phyloP scores from a whole-genome alignment of 2,888 invertebrate species.

The Arge pagana region DNA sequence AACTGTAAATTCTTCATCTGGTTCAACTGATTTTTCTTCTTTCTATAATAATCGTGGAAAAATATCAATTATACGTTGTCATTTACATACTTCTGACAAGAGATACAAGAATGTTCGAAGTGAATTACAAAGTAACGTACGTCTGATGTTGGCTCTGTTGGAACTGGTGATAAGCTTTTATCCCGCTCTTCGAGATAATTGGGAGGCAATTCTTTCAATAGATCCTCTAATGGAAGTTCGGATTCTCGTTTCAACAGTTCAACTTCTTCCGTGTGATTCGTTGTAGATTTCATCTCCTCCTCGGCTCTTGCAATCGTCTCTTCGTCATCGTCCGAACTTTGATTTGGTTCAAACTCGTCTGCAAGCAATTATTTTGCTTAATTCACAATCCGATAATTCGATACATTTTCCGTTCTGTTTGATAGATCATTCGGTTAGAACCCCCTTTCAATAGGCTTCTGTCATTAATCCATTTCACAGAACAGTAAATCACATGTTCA shows the following conservation, averaged over 20 bases:
- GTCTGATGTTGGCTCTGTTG: conserved; percentile 38
- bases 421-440: too few relatives aligned
- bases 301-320: conserved; percentile 91
- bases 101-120: neutral
- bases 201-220: conserved; percentile 78
- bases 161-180: conserved; percentile 59
- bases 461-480: too few relatives aligned
- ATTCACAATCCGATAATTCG: too few relatives aligned
- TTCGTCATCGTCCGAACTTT: conserved; percentile 84
- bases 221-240: conserved; percentile 84
- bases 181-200: conserved; percentile 76
- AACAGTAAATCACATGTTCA: too few relatives aligned
- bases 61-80: neutral
- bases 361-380: too few relatives aligned
- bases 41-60: neutral
- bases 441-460: too few relatives aligned
- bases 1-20: conserved; percentile 65
- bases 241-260: conserved; percentile 87
- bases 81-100: too few relatives aligned
- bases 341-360: conserved; percentile 86
- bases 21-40: conserved; percentile 46
- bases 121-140: conserved; percentile 12
- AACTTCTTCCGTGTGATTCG: conserved; percentile 73
- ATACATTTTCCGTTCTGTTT: too few relatives aligned
- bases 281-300: conserved; percentile 64